These are phyloP conservation scores for Numenius phaeopus DNA, from an alignment of 2,797 vertebrate species.

Conservation along the genomic window DNA sequence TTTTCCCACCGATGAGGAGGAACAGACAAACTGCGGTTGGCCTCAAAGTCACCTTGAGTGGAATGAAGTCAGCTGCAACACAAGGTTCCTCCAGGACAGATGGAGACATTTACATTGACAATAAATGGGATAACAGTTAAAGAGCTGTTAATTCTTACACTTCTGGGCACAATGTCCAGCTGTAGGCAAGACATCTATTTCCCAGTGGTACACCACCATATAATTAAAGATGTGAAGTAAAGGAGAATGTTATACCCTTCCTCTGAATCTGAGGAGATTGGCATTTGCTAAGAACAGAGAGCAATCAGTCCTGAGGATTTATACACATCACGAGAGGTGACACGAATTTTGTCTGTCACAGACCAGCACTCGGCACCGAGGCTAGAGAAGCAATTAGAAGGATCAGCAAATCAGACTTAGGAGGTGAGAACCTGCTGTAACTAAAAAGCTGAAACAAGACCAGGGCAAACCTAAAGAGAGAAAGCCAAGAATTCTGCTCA, in stretches of 20 bases:
- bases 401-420: background rate
- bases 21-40: background rate
- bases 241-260: background rate
- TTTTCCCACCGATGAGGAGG: background rate
- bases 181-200: background rate
- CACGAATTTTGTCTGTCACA: background rate
- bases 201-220: background rate
- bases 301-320: background rate
- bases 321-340: background rate
- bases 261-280: background rate
- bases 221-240: background rate
- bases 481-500: background rate
- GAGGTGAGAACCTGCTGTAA: background rate
- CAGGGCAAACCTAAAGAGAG: too few relatives aligned
- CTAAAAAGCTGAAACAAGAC: background rate
- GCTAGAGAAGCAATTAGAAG: background rate
- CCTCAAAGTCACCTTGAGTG: conserved; percentile 29
- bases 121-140: background rate
- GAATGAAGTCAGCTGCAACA: background rate
- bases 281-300: background rate
- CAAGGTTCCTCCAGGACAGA: background rate
- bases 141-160: background rate
- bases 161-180: conserved; percentile 31
- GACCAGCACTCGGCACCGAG: background rate
- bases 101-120: background rate